Base-by-base conservation (phyloP, 1,140 invertebrate species). In the Brachionus calyciflorus region DNA sequence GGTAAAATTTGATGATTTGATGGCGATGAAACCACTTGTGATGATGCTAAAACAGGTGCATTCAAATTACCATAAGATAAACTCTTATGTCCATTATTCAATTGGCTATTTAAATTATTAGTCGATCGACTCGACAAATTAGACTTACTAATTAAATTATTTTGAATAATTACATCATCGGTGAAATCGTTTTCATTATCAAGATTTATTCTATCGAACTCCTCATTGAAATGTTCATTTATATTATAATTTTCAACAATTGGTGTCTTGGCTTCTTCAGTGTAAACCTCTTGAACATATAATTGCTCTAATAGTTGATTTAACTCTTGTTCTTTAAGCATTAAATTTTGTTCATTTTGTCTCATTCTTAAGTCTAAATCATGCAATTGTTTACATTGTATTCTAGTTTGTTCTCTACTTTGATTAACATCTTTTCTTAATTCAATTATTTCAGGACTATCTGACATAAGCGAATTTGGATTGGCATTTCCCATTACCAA, bases 361-460 rank as follows among this genome's bases (percentile, higher is more conserved):
- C 69, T 53, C 69, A 73, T 73, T 30, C 40, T 73, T 7, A 41
- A 46, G 41, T 76, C 73, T 21, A 76, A 55, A 76, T 76, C 73
- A 40, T 76, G 73, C 51, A 76, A 33, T 57, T 60, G 37, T 46
- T 76, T 76, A 28, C 49, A 76, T n/a, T 76, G 73, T 12, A 76
- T 46, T 30, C 73, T n/a, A 21, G 73, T 55, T 26, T 55, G 37
- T 46, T 76, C 73, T 17, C 73, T 19, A 26, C 73, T 76, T 19
- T 41, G 19, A 30, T 76, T 55, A 9, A 76, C 49, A 10, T 55
- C 37, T 28, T 76, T 76, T 10, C 49, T 41, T 2, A 76, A 24
- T 41, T 46, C 24, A 12, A 57, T 6, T 24, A 57, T 28, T 40
- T 76, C 73, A 2, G 69, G 69, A 51, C n/a, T 12, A 21, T 49